A percentile compares a stretch with the other conserved stretches of the same genome.
Evolutionary conservation across 1,140 invertebrate species (phyloP).

Genomic region (Apis cerana): DNA sequence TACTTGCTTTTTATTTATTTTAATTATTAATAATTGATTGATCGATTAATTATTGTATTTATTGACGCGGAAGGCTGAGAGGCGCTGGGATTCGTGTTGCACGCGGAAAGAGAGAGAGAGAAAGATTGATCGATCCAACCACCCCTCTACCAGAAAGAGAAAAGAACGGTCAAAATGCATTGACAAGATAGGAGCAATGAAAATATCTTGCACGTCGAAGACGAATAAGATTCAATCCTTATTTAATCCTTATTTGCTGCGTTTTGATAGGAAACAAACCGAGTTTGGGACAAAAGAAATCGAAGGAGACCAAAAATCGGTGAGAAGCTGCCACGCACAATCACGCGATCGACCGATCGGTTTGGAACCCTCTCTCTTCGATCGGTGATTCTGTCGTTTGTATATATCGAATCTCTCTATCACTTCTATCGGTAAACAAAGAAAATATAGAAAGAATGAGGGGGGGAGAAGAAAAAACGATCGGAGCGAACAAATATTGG

Average conservation of each 20-base stretch:
- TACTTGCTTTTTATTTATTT: slow-evolving; percentile 73
- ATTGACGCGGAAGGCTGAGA: slow-evolving; percentile 67
- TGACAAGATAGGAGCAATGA: too few species aligned
- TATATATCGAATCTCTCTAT: not conserved
- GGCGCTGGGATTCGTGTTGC: slow-evolving; percentile 1
- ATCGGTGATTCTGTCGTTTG: too few species aligned
- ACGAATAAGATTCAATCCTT: not conserved
- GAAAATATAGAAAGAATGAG: too few species aligned
- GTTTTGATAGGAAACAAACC: not conserved
- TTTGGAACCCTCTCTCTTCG: not conserved
- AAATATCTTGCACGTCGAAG: too few species aligned
- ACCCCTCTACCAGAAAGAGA: too few species aligned
- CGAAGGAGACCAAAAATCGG: not conserved
- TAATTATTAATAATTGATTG: slow-evolving; percentile 60
- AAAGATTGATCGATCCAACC: too few species aligned
- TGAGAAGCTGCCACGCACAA: not conserved
- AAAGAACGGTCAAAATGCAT: too few species aligned
- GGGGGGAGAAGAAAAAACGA: not conserved
- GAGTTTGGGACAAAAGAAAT: too few species aligned
- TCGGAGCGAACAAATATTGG: too few species aligned
- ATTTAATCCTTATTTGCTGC: not conserved
- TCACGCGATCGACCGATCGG: not conserved
- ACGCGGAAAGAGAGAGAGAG: slow-evolving; percentile 6
- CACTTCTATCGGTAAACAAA: too few species aligned
- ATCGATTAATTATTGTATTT: slow-evolving; percentile 68